Base-by-base conservation (phyloP, 1,140 invertebrate species). In the Pseudomyrmex cubaensis region DNA sequence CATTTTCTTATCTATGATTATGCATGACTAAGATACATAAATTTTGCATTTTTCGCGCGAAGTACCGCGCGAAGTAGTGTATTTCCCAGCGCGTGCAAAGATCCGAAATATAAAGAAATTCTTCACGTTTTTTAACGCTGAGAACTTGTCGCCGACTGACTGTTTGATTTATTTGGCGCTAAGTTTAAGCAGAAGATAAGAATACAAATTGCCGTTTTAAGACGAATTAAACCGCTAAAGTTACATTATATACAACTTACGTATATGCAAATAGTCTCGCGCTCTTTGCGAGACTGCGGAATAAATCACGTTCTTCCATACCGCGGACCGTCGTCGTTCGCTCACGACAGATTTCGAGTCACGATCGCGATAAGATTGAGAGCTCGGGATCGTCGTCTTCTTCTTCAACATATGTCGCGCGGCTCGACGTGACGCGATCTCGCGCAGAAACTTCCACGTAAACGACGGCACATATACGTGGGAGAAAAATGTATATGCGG, bases 331-430 rank as follows among this genome's bases (percentile, higher is more conserved):
- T 64, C 66, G 44, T 64, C 44, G 44, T 70, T 67, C 52, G 76
- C 66, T 50, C 66, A 7, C 7, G 44, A 59, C 22, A 46, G 66
- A 80, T 80, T 80, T 80, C 76, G 44, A 80, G 76, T 72, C 76
- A 80, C 76, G 76, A 80, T 72, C 76, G 12, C 46, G 66, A 80
- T 80, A 80, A 80, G 66, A 80, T 80, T 57, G 67, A 80, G 54
- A 72, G 54, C 22, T 3, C 20, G 44, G 59, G 54, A 80, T 72
- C 59, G 66, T 44, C 35, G 5, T 35, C 35, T 35, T 35, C 54
- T 80, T 46, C 44, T 72, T 25, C 44, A 72, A 80, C 66, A 72
- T 59, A 72, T 80, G 76, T 72, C 76, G 66, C 76, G 66, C 76
- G 66, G 20, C 44, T 20, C 5, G 66, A 57, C n/a, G 22, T 50